Conservation (phyloP, 2,888 invertebrate genomes). For the Gymnocheta viridis region DNA sequence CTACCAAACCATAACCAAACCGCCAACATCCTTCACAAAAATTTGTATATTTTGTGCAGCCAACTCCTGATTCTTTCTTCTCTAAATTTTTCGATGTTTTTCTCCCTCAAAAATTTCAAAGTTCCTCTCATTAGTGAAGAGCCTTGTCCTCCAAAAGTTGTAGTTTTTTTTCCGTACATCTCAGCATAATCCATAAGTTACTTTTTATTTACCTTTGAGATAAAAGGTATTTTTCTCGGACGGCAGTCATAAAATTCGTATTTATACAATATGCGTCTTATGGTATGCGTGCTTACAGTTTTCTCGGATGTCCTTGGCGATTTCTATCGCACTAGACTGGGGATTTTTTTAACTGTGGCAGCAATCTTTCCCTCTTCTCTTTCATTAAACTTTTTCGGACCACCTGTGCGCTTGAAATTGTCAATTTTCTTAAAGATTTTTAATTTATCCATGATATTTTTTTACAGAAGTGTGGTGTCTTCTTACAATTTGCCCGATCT, state of each 20-base stretch:
- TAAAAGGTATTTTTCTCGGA: constrained; percentile 13
- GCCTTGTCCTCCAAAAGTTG: constrained; percentile 5
- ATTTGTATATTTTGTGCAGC: neutral
- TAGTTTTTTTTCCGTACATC: neutral
- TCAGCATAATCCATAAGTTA: constrained; percentile 4
- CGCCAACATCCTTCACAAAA: neutral
- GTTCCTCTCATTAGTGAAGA: constrained; percentile 11
- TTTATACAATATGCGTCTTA: neutral
- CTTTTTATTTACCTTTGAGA: constrained; percentile 11
- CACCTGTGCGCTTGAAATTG: constrained; percentile 8
- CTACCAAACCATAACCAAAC: neutral
- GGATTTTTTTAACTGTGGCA: constrained; percentile 10
- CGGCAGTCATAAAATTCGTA: neutral
- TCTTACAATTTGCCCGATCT: constrained; percentile 16
- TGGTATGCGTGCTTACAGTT: neutral
- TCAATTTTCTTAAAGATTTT: constrained; percentile 17
- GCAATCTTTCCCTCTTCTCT: constrained; percentile 28
- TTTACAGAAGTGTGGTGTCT: constrained; percentile 1
- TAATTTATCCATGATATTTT: constrained; percentile 15
- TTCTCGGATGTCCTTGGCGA: constrained; percentile 12
- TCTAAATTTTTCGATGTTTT: constrained; percentile 15
- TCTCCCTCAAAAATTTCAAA: constrained; percentile 6
- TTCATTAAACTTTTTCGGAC: constrained; percentile 9
- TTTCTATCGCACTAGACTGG: neutral
- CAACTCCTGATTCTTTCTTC: constrained; percentile 1